These are phyloP conservation scores for Epinephelus cyanopodus DNA, from an alignment of 2,113 vertebrate genomes.

Conservation along the genomic window DNA sequence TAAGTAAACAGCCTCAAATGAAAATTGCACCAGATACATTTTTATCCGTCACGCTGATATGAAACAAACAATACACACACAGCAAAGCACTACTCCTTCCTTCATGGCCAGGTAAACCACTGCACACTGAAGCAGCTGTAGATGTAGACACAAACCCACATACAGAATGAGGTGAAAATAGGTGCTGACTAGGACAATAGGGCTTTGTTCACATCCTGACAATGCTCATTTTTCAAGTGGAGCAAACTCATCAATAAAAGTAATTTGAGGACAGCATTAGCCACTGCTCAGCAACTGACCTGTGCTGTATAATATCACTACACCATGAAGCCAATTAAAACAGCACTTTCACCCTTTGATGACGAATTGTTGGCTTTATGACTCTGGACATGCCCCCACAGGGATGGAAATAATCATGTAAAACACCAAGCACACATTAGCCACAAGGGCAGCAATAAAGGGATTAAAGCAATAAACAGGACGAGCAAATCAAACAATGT, in stretches of 20 bases:
- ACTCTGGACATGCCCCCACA: slow-evolving; percentile 3
- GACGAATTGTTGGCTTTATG: slow-evolving; percentile 39
- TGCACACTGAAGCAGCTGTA: slow-evolving; percentile 25
- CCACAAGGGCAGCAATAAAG: background rate
- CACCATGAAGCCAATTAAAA: slow-evolving; percentile 68
- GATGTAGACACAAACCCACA: slow-evolving; percentile 42
- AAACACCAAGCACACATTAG: slow-evolving; percentile 14
- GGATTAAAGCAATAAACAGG: slow-evolving; percentile 10
- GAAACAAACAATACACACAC: slow-evolving; percentile 28
- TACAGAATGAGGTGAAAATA: slow-evolving; percentile 56
- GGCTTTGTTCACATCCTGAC: slow-evolving; percentile 70
- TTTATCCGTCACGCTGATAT: background rate
- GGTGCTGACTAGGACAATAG: slow-evolving; percentile 65
- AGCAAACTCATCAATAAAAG: slow-evolving; percentile 74
- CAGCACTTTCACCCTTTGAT: slow-evolving; percentile 50
- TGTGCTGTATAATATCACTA: slow-evolving; percentile 56
- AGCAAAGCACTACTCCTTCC: slow-evolving; percentile 10
- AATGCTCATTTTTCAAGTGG: slow-evolving; percentile 75
- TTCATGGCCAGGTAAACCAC: slow-evolving; percentile 27
- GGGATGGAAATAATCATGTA: slow-evolving; percentile 23
- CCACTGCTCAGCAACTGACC: slow-evolving; percentile 68
- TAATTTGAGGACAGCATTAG: slow-evolving; percentile 74
- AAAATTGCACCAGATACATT: background rate
- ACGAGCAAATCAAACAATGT: background rate
- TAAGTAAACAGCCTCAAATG: slow-evolving; percentile 6